A percentile compares a stretch with the other conserved stretches of the same genome.
phyloP scores from a whole-genome alignment of 2,888 invertebrate genomes.

The Brachylomia viminalis region DNA sequence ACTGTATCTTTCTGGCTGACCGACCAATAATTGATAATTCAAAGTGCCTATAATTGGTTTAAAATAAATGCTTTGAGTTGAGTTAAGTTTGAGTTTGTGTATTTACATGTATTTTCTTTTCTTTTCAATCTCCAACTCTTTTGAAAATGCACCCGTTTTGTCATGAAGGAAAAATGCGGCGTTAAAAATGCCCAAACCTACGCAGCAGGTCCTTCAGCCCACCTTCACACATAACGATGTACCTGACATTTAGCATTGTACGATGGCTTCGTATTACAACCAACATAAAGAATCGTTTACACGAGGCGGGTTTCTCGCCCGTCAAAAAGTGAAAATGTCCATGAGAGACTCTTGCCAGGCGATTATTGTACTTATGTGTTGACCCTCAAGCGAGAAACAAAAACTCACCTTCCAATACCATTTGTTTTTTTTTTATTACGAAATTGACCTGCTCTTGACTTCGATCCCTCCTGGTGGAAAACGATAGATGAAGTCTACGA shows the following conservation, averaged over 20 bases:
- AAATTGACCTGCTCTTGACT: too few relatives aligned
- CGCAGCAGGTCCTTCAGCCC: background rate
- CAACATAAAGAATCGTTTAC: background rate
- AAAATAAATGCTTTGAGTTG: too few relatives aligned
- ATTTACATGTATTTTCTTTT: too few relatives aligned
- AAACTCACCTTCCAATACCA: background rate
- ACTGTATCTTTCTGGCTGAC: too few relatives aligned
- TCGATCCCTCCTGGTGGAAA: too few relatives aligned
- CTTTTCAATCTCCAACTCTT: background rate
- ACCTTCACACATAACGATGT: background rate
- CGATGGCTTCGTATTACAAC: background rate
- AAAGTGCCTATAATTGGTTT: too few relatives aligned
- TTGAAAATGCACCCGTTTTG: background rate
- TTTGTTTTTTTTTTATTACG: background rate
- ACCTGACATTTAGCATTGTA: slow-evolving; percentile 1
- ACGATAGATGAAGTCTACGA: too few relatives aligned
- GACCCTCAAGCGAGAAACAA: background rate
- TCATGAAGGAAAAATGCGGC: background rate
- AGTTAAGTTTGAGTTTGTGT: too few relatives aligned
- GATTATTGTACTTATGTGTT: background rate
- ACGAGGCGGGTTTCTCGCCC: background rate
- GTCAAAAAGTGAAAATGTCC: background rate
- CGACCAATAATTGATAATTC: too few relatives aligned
- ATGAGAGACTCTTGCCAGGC: background rate
- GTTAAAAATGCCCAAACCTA: background rate